Percentiles rank a stretch among this genome's conserved stretches.
Evolutionary conservation across 2,888 invertebrate genomes (phyloP).

Genomic region (Pristionchus maxplancki): DNA sequence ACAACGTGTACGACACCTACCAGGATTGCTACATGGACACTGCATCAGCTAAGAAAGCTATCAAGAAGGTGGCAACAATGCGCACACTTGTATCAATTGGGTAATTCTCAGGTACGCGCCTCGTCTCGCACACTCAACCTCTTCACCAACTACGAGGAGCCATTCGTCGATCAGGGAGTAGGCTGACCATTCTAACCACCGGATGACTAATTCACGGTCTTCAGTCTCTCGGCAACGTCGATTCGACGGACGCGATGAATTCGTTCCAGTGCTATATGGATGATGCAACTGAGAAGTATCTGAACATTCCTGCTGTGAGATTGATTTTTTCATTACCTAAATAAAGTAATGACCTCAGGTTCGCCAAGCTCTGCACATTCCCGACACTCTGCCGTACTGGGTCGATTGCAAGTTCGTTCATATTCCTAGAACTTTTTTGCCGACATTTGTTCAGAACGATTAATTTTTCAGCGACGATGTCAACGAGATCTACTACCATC

Average conservation of each 20-base stretch:
- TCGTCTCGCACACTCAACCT: conserved; percentile 46
- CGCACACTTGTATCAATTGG: no score
- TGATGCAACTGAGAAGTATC: conserved; percentile 60
- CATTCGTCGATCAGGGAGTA: conserved; percentile 66
- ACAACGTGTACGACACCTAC: conserved; percentile 70
- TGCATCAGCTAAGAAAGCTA: neutral
- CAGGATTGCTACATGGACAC: conserved; percentile 59
- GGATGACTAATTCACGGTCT: neutral
- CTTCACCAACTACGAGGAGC: conserved; percentile 58
- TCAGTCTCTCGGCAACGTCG: conserved; percentile 52
- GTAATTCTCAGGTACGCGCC: neutral
- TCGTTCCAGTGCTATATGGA: conserved; percentile 63
- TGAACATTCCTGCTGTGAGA: conserved; percentile 61
- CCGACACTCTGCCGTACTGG: conserved; percentile 56
- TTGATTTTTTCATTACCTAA: neutral
- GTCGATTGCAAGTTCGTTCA: conserved; percentile 63
- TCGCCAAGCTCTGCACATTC: conserved; percentile 65
- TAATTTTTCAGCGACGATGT: conserved; percentile 64
- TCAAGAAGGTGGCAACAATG: neutral
- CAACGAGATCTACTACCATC: conserved; percentile 68
- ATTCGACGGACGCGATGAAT: conserved; percentile 65
- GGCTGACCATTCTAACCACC: neutral
- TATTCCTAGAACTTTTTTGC: no score
- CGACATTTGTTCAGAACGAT: neutral
- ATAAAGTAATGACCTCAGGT: neutral